These are phyloP conservation scores for Melanostoma mellinum DNA, from an alignment of 2,888 invertebrate genomes.

Conservation along the genomic window DNA sequence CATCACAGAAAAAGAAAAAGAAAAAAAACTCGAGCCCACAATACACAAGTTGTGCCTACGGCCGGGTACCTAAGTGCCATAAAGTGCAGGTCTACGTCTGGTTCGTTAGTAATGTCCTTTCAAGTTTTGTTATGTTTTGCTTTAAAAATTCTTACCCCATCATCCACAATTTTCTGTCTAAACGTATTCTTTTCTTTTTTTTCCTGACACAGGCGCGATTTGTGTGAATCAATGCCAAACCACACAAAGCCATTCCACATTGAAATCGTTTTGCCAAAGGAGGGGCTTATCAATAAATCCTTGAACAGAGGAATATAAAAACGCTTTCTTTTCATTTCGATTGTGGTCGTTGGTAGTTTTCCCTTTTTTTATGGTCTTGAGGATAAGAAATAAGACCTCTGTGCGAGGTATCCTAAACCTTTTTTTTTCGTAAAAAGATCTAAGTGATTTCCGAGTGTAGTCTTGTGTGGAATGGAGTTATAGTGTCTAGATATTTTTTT, in stretches of 20 bases:
- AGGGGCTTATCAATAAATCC: slow-evolving; percentile 61
- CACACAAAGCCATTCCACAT: slow-evolving; percentile 37
- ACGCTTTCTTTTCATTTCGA: slow-evolving; percentile 40
- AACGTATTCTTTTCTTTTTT: neutral
- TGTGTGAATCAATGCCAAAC: slow-evolving; percentile 47
- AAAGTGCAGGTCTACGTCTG: slow-evolving; percentile 50
- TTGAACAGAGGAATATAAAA: neutral
- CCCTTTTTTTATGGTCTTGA: neutral
- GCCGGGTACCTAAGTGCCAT: slow-evolving; percentile 38
- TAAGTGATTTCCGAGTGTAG: slow-evolving; percentile 29
- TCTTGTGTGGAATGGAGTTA: neutral
- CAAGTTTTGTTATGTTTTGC: slow-evolving; percentile 11
- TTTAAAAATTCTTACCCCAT: neutral
- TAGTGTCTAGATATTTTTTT: slow-evolving; percentile 10
- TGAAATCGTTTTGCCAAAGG: slow-evolving; percentile 24
- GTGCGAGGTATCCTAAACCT: slow-evolving; percentile 12
- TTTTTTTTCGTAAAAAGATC: slow-evolving; percentile 22
- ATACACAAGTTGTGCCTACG: slow-evolving; percentile 15
- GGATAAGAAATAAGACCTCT: slow-evolving; percentile 1
- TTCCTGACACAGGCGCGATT: slow-evolving; percentile 23
- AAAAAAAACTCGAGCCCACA: slow-evolving; percentile 10
- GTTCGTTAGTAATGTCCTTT: slow-evolving; percentile 46
- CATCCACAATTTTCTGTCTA: neutral
- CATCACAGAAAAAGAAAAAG: neutral
- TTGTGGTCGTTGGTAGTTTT: slow-evolving; percentile 25